phyloP scores from a whole-genome alignment of 2,797 vertebrate species.

The Onychomys arenicola region DNA sequence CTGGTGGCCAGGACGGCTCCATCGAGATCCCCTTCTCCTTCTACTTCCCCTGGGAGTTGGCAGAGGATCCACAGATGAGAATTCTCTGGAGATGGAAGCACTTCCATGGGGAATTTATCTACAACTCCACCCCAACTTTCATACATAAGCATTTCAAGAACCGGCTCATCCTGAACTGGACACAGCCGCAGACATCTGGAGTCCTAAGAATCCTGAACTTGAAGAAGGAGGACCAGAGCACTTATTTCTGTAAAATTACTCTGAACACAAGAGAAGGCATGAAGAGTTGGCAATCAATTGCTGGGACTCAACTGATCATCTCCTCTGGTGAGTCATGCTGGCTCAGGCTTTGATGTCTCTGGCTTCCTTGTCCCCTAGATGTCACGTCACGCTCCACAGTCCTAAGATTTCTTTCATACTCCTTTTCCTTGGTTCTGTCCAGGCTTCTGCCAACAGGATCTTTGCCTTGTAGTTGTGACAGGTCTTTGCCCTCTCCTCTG shows the following conservation, averaged over 20 bases:
- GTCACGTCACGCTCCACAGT: too few relatives aligned
- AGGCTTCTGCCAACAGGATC: neutral
- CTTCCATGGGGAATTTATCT: neutral
- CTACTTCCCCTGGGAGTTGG: neutral
- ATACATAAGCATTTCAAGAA: too few relatives aligned
- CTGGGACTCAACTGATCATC: neutral
- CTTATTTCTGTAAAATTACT: neutral
- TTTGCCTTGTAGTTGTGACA: neutral
- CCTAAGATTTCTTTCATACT: too few relatives aligned
- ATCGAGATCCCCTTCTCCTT: slow-evolving; percentile 54
- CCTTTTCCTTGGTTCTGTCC: neutral
- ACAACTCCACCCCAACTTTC: neutral
- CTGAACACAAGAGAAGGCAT: fast-evolving
- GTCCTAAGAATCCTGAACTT: slow-evolving; percentile 17
- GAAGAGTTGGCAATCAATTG: fast-evolving
- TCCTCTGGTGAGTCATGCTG: neutral
- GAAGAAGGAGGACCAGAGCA: fast-evolving
- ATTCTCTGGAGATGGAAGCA: neutral
- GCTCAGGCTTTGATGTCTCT: neutral
- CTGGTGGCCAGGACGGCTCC: neutral
- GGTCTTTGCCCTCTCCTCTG: neutral
- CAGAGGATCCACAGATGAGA: neutral
- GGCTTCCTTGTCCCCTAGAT: neutral
- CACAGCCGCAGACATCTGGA: fast-evolving
- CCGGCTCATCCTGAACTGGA: too few relatives aligned